Evolutionary conservation across 1,140 invertebrate genomes (phyloP).

Genomic region (Apis mellifera): Amel_HAv3.1 CM009931.2:25873501-25874000

Average conservation of each 20-base stretch:
- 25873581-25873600: not conserved
- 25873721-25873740: slow-evolving; percentile 31
- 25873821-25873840: slow-evolving; percentile 14
- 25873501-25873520: not conserved
- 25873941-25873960: too few relatives aligned
- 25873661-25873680: not conserved
- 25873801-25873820: slow-evolving; percentile 30
- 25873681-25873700: not conserved
- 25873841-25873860: slow-evolving; percentile 45
- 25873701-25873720: not conserved
- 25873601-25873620: not conserved
- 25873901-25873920: not conserved
- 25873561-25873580: too few relatives aligned
- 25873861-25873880: slow-evolving; percentile 45
- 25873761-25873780: slow-evolving; percentile 15
- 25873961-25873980: not conserved
- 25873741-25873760: slow-evolving; percentile 18
- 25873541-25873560: too few relatives aligned
- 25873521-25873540: too few relatives aligned
- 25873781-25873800: slow-evolving; percentile 31
- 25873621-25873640: not conserved
- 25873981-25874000: too few relatives aligned
- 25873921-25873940: too few relatives aligned
- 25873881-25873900: slow-evolving; percentile 4
- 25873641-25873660: not conserved